These are phyloP conservation scores for Tragopan temminckii DNA, from an alignment of 2,797 vertebrate genomes.

Conservation along the genomic window DNA sequence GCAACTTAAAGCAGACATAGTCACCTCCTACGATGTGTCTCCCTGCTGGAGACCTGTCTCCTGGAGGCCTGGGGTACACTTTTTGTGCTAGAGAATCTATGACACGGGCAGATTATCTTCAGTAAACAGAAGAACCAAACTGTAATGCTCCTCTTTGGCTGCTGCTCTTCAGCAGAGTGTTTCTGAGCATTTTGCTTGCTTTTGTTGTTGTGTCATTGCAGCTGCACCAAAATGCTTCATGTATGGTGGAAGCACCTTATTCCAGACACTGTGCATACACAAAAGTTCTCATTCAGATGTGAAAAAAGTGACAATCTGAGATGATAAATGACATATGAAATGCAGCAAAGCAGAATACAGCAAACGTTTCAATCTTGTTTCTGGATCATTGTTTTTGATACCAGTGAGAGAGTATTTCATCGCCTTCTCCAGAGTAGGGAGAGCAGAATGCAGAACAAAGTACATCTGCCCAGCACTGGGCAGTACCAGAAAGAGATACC, in stretches of 20 bases:
- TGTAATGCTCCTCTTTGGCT: not conserved
- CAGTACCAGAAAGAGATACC: not conserved
- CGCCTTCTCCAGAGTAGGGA: not conserved
- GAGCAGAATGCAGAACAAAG: not conserved
- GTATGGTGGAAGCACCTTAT: not conserved
- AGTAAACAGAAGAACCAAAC: not conserved
- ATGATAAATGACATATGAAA: conserved; percentile 40
- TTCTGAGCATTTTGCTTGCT: not conserved
- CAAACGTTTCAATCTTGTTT: not conserved
- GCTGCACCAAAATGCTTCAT: not conserved
- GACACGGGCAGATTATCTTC: not conserved
- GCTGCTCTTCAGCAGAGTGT: not conserved
- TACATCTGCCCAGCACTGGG: fast-evolving
- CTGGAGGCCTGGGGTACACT: not conserved
- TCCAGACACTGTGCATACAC: not conserved
- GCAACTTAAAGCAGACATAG: not conserved
- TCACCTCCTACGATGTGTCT: not conserved
- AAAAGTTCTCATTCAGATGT: not conserved
- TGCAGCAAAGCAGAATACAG: conserved; percentile 41
- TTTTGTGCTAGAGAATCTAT: not conserved
- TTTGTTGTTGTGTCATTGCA: not conserved
- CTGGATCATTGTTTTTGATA: not conserved
- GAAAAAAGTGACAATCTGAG: conserved; percentile 37
- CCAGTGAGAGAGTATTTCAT: not conserved
- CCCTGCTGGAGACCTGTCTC: not conserved